Evolutionary conservation across 2,113 vertebrate species (phyloP), one percentile per base, ranked within the genome.

Genomic region (Megaptera novaeangliae): DNA sequence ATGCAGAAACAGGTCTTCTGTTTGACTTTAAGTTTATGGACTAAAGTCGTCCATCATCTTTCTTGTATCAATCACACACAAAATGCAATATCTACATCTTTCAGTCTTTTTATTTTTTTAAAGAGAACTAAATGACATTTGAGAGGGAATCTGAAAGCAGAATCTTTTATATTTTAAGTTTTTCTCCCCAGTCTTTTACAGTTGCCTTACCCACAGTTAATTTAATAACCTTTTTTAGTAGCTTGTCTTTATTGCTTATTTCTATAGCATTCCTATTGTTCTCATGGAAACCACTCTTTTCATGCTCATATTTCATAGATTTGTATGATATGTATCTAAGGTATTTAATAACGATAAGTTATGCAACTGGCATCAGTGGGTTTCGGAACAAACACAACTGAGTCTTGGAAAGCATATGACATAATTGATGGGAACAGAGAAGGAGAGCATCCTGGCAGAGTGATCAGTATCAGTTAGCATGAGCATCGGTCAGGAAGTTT

Each of bases 271-370:
- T 77, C 18, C 10, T 18, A 9, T 39, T 9, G 31, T 85, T 86
- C 92, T 93, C 85, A 91, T 2, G 31, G 64, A 93, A 93, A 89
- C 14, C 74, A 17, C 18, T 55, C 57, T 61, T 57, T 81, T 81
- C 17, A 91, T 12, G 25, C 7, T 59, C 39, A 34, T 29, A n/a
- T 84, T 94, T 90, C 66, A 66, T 34, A 64, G 36, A 77, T 9
- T 71, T 91, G 15, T 39, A 6, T 44, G 75, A 63, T 36, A 29
- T 2, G 3, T 77, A 59, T 74, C 23, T 55, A 52, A 66, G 44
- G n/a, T 90, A 64, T 88, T 91, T 75, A 91, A 77, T 88, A 85
- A 25, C 9, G 66, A 77, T 86, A 78, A 88, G 44, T 90, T 91
- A 83, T 71, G 31, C 41, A 81, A 41, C 34, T 68, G 72, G 25